Conservation (phyloP, 2,113 vertebrate genomes). For the Indicator maculatus region DNA sequence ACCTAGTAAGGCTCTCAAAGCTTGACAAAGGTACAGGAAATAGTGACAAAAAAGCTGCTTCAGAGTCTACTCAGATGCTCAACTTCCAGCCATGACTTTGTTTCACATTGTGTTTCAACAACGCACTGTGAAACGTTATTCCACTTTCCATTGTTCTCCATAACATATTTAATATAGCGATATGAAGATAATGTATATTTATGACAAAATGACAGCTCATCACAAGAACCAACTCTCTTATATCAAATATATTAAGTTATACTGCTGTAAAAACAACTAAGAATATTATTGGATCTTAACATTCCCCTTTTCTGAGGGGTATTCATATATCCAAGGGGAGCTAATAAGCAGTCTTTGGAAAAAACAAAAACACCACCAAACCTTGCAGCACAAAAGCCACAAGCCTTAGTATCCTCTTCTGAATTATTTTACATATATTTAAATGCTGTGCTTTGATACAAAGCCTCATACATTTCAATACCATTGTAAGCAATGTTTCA, state of each 20-base stretch:
- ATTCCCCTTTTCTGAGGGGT: neutral
- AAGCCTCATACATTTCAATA: neutral
- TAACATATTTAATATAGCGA: neutral
- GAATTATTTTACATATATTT: neutral
- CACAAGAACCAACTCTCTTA: neutral
- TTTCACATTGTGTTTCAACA: neutral
- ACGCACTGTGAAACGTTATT: neutral
- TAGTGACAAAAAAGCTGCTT: neutral
- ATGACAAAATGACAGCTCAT: neutral
- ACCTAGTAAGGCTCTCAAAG: neutral
- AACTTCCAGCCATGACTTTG: rapidly evolving
- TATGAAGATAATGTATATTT: neutral
- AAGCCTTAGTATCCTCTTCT: neutral
- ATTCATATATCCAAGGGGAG: neutral
- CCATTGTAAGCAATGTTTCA: neutral
- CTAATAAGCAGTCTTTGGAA: neutral
- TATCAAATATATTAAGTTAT: neutral
- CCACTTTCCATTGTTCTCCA: neutral
- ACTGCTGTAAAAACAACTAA: neutral
- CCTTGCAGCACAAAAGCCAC: neutral
- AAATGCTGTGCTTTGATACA: neutral
- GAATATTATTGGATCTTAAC: neutral
- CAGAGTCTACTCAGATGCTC: neutral
- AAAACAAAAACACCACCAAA: neutral
- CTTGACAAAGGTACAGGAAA: neutral